Percentiles rank a stretch among this genome's conserved stretches.
These are phyloP conservation scores for Sander lucioperca DNA, from an alignment of 2,113 vertebrate species.

Conservation along the genomic window DNA sequence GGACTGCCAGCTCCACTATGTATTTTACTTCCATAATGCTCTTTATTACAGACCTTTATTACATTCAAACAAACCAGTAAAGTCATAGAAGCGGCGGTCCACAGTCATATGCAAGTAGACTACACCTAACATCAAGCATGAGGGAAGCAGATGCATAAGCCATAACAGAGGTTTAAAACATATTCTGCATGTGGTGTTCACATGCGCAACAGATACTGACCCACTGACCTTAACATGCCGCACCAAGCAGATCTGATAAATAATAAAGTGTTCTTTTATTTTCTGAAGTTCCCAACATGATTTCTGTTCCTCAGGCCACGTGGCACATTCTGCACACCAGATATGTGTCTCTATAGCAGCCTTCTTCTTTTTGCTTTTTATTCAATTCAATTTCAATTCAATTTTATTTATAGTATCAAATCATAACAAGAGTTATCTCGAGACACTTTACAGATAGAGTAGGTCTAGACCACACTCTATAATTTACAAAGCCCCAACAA, in stretches of 20 bases:
- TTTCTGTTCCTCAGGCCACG: neutral
- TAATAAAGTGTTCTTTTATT: no score
- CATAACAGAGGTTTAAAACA: neutral
- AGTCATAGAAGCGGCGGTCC: neutral
- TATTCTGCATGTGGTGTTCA: constrained; percentile 20
- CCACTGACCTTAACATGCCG: neutral
- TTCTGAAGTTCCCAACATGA: neutral
- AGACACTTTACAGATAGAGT: no score
- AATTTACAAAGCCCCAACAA: no score
- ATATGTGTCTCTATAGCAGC: neutral
- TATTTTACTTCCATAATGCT: constrained; percentile 34
- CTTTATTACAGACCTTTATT: constrained; percentile 29
- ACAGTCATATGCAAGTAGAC: neutral
- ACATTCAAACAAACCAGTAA: constrained; percentile 38
- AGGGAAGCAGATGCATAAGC: neutral
- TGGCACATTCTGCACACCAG: neutral
- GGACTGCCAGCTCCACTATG: constrained; percentile 20
- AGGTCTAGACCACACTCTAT: no score
- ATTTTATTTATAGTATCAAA: no score
- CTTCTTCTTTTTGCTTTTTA: neutral
- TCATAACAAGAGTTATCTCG: no score
- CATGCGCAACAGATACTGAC: constrained; percentile 10
- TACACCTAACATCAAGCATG: neutral
- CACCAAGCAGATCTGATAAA: neutral
- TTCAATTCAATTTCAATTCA: no score